Base-by-base conservation (phyloP, 2,113 vertebrate genomes). In the Setophaga kirtlandii region DNA sequence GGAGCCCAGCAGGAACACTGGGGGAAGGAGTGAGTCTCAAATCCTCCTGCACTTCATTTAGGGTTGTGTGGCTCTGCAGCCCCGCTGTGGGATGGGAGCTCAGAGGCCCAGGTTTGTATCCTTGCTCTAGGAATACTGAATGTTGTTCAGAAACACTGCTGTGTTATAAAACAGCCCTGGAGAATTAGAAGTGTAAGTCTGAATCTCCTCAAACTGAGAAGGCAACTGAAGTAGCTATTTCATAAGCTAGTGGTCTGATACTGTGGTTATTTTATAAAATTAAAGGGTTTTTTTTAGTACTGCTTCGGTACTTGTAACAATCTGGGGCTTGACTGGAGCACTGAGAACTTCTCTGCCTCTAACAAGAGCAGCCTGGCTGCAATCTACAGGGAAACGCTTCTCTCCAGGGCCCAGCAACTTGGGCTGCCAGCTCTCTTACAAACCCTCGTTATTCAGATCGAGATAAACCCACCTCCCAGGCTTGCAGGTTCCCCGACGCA, bases 401-500 rank as follows among this genome's bases (percentile, higher is more conserved):
- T 94, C 85, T 95, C 92, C 85, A 92, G 79, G 92, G 92, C 92
- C 70, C 85, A 80, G 79, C 49, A 94, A 35, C 53, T 86, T 46
- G 63, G 67, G 92, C 90, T 92, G 85, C 82, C 82, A 92, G 90
- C 67, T 93, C 92, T 90, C 92, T 79, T 69, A 94, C 75, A 96
- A 88, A 39, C 88, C 14, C 67, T 86, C 3, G 12, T 74, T 93
- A 95, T 37, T 97, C 90, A 86, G 63, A 95, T 73, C 0, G 31
- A 94, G 92, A 96, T 95, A 94, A 97, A 95, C 70, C 85, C 92
- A 94, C 75, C 85, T 95, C 85, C 85, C 79, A 85, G 90, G 82
- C 70, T 80, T 35, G 82, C 71, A 95, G 87, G 94, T 90, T 97
- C 88, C 90, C 42, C 2, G 2, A 87, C 5, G 37, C 89, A 87